Evolutionary conservation across 2,888 invertebrate genomes (phyloP).

Genomic region (Tetropium fuscum): DNA sequence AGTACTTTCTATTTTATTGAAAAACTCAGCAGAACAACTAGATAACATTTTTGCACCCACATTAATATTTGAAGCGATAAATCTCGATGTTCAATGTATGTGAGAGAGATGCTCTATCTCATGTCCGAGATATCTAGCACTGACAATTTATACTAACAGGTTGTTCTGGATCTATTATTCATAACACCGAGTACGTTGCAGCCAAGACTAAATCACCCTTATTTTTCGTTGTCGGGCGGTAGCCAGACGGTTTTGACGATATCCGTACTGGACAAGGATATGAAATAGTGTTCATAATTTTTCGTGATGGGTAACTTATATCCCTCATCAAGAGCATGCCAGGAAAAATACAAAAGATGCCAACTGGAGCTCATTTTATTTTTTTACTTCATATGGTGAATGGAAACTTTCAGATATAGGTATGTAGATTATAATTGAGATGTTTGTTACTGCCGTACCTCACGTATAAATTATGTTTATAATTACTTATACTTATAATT

Average conservation of each 20-base stretch:
- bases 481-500: too few species aligned
- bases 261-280: constrained; percentile 11
- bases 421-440: too few species aligned
- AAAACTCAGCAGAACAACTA: constrained; percentile 15
- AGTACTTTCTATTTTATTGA: constrained; percentile 13
- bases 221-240: constrained; percentile 15
- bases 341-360: not conserved
- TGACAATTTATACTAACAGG: constrained; percentile 45
- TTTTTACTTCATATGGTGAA: too few species aligned
- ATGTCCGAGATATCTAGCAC: constrained; percentile 21
- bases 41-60: constrained; percentile 14
- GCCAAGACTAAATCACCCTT: constrained; percentile 36
- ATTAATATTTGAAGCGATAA: constrained; percentile 32
- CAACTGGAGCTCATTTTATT: not conserved
- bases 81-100: not conserved
- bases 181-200: constrained; percentile 38
- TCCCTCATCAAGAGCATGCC: constrained; percentile 8
- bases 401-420: too few species aligned
- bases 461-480: too few species aligned
- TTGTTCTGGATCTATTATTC: constrained; percentile 46
- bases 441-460: too few species aligned
- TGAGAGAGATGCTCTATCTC: constrained; percentile 4
- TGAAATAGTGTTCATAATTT: constrained; percentile 16
- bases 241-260: constrained; percentile 6
- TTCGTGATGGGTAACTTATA: constrained; percentile 11